Percentiles rank a stretch among this genome's conserved stretches.
Evolutionary conservation across 2,113 vertebrate genomes (phyloP).

Genomic region (Dromas ardeola): DNA sequence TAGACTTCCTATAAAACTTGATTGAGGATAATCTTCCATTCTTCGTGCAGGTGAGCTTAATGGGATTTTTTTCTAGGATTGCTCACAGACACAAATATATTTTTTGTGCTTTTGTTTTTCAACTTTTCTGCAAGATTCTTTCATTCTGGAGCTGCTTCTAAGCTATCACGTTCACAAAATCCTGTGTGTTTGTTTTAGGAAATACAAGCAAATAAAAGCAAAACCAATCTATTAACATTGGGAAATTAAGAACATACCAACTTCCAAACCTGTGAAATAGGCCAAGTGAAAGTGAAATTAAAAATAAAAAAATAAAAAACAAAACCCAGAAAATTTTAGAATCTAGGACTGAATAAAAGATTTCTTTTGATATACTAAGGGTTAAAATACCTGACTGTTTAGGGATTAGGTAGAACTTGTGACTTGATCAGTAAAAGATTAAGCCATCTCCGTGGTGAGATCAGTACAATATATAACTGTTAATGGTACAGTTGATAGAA

Average conservation of each 20-base stretch:
- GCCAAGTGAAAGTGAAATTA: not conserved
- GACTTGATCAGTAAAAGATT: not conserved
- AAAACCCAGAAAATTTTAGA: not conserved
- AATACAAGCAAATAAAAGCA: not conserved
- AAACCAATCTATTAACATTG: not conserved
- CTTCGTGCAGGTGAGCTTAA: slow-evolving; percentile 6
- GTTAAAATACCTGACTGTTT: not conserved
- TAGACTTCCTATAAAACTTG: slow-evolving; percentile 5
- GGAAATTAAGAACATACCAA: not conserved
- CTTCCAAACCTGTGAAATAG: not conserved
- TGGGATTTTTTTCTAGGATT: not conserved
- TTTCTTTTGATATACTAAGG: not conserved
- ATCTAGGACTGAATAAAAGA: not conserved
- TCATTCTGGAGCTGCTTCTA: not conserved
- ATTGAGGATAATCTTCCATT: not conserved
- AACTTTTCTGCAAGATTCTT: not conserved
- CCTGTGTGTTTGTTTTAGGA: not conserved
- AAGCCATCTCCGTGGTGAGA: not conserved
- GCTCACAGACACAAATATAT: not conserved
- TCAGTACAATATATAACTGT: not conserved
- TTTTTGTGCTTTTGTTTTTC: not conserved
- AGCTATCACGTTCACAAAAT: not conserved
- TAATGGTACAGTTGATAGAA: not conserved
- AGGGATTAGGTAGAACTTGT: not conserved
- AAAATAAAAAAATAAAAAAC: not conserved